Percentiles rank a stretch among this genome's conserved stretches.
Conservation (phyloP, 2,797 vertebrate genomes). For the Cryptoprocta ferox region DNA sequence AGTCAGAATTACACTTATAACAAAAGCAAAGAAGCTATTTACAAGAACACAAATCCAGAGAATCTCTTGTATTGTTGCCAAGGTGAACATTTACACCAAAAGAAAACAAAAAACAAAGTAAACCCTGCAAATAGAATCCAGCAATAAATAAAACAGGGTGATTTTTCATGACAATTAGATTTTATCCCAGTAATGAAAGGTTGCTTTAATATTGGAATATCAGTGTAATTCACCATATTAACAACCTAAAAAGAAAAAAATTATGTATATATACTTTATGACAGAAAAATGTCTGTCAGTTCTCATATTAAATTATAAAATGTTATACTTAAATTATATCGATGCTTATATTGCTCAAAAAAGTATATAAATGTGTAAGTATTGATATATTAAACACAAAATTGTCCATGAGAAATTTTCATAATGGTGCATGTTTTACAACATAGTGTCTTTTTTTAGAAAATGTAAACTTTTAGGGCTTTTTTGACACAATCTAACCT, state of each 20-base stretch:
- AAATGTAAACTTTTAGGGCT: neutral
- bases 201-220: neutral
- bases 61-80: neutral
- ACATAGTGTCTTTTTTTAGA: neutral
- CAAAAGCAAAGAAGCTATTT: neutral
- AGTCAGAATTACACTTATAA: neutral
- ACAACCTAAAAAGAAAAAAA: neutral
- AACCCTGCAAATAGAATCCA: neutral
- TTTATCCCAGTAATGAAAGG: neutral
- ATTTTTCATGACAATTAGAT: neutral
- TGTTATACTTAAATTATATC: neutral
- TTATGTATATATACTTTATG: neutral
- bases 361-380: neutral
- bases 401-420: neutral
- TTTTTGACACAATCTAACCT: neutral
- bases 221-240: neutral
- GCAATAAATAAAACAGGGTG: neutral
- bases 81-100: neutral
- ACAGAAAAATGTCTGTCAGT: neutral
- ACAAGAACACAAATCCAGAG: neutral
- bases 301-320: neutral
- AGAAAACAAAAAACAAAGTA: neutral
- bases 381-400: neutral
- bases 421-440: neutral
- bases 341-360: neutral